phyloP scores from a whole-genome alignment of 2,888 invertebrate species.

The Tachina grossa region DNA sequence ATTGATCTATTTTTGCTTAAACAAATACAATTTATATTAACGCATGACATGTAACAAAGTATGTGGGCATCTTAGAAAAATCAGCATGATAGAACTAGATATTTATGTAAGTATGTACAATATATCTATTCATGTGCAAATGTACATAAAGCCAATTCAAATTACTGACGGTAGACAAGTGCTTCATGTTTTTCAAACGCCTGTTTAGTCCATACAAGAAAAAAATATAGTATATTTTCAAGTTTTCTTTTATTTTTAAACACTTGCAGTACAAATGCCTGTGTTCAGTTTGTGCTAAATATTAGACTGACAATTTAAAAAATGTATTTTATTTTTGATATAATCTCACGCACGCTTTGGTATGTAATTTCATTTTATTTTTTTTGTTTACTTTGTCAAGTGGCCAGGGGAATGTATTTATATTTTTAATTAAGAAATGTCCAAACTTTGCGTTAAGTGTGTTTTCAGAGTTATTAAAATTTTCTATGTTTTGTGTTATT shows the following conservation, averaged over 20 bases:
- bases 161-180: slow-evolving; percentile 6
- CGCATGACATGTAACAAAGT: background rate
- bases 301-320: slow-evolving; percentile 46
- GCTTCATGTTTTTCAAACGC: slow-evolving; percentile 36
- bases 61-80: slow-evolving; percentile 34
- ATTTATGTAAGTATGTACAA: background rate
- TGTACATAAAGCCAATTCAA: background rate
- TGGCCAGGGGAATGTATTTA: slow-evolving; percentile 32
- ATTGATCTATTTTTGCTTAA: slow-evolving; percentile 32
- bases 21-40: background rate
- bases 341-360: slow-evolving; percentile 47
- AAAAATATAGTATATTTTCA: background rate
- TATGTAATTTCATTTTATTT: slow-evolving; percentile 26
- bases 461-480: background rate
- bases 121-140: background rate
- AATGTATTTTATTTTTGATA: slow-evolving; percentile 30
- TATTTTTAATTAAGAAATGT: slow-evolving; percentile 32
- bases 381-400: slow-evolving; percentile 24
- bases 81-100: background rate
- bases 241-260: slow-evolving; percentile 17
- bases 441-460: slow-evolving; percentile 14
- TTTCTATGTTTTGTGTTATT: background rate
- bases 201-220: slow-evolving; percentile 14
- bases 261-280: slow-evolving; percentile 18
- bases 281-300: slow-evolving; percentile 53